Conservation (phyloP, 2,888 invertebrate species). For the Panzeria rudis region DNA sequence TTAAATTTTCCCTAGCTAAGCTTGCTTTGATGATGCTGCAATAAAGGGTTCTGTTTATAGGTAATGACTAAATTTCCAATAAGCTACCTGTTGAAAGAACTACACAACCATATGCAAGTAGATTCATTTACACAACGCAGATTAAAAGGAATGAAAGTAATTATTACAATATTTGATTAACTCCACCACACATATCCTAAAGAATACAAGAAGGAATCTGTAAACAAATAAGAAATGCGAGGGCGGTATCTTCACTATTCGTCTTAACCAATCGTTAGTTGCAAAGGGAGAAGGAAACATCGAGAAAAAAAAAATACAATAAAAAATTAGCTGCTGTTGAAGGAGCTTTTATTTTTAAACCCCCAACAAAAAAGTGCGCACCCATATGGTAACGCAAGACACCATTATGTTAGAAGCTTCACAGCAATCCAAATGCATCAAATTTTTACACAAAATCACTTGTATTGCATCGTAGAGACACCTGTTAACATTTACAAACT, state of each 20-base stretch:
- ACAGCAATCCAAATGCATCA: too few species aligned
- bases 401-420: too few species aligned
- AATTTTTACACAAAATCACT: too few species aligned
- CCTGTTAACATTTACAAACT: too few species aligned
- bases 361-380: too few species aligned
- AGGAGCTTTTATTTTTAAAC: too few species aligned
- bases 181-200: not conserved
- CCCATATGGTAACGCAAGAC: too few species aligned
- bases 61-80: not conserved
- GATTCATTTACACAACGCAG: not conserved
- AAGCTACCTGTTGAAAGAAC: too few species aligned
- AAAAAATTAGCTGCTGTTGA: too few species aligned
- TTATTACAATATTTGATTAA: conserved; percentile 33
- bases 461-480: too few species aligned
- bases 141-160: conserved; percentile 12
- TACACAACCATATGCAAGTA: not conserved
- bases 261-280: not conserved
- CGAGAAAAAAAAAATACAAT: too few species aligned
- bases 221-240: not conserved
- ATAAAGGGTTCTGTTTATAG: not conserved
- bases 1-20: not conserved
- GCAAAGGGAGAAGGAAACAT: too few species aligned
- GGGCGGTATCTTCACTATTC: not conserved
- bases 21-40: not conserved
- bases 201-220: not conserved